Base-by-base conservation (phyloP, 2,888 invertebrate species). In the Andrena bucephala region DNA sequence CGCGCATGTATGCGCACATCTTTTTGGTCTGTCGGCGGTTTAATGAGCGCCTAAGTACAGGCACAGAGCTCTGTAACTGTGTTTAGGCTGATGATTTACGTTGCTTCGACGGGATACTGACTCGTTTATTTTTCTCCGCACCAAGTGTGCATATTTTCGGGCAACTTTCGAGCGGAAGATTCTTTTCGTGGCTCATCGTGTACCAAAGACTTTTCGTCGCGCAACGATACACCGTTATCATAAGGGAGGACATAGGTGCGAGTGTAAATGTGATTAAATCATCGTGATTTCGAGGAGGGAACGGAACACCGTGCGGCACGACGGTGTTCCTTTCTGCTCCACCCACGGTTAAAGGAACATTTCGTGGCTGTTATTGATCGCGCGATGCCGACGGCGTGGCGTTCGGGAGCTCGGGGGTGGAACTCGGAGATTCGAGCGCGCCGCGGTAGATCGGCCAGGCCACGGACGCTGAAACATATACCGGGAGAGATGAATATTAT, bases 401-500 rank as follows among this genome's bases (percentile, higher is more conserved):
- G 24, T 8, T 57, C 13, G 27, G 24, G 13, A 27, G 24, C 54
- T 24, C 20, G n/a, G 8, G 20, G 54, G 20, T 20, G 20, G 54
- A 20, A 13, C 24, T 57, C 36, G 54, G 24, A 27, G 36, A 27
- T 29, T 42, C 16, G 42, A 33, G 57, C 29, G 50, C 33, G 2
- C 62, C 36, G 33, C 24, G 29, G 42, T 27, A 31, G 52, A 66
- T 67, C 27, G 65, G 65, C 16, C 29, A 71, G 57, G 54, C 73
- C 59, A 33, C 74, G 68, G 31, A 69, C 72, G 13, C 24, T 77
- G 75, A 85, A 84, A 85, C 80, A 85, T 85, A 85, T 74, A 57
- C 24, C 24, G 1, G 54, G n/a, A 42, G 20, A 62, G 62, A 84
- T 27, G 73, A 79, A 71, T 73, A 82, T 67, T 79, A 77, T 81